Base-by-base conservation (phyloP, 2,888 invertebrate species). In the Lumbricus terrestris region DNA sequence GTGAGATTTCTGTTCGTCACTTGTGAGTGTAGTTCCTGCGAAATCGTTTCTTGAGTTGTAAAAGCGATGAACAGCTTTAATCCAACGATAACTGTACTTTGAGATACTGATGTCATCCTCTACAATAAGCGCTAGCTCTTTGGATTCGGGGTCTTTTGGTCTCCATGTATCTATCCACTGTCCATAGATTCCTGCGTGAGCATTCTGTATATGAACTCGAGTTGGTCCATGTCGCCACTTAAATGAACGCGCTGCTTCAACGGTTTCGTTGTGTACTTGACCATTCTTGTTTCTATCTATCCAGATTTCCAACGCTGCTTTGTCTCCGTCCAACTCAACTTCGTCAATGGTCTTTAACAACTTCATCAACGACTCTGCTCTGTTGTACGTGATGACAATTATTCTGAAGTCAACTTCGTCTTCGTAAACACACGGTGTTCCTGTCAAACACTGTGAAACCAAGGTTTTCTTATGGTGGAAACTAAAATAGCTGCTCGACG, bases 61-160 rank as follows among this genome's bases (percentile, higher is more conserved):
- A 34, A 93, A 92, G 4, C 88, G 89, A 89, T 93, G 93, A 33
- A 93, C 93, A 35, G 92, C 91, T 91, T 93, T 93, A 42, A 94
- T 89, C 93, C 93, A 94, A 69, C 92, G 91, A 90, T 93, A 94
- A 69, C 93, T 93, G 88, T 91, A 92, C 54, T 92, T 92, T 0
- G 94, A 93, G 2, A 94, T 92, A 20, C 92, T 92, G n/a, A 93
- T 83, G 90, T 94, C 94, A 88, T 94, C 94, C 88, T 94, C 94
- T 4, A 94, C 88, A 42, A 94, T 92, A 0, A 94, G 91, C 0
- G 92, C 94, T 20, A 93, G 92, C 91, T 94, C 94, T 29, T 47
- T 82, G 15, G 92, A 91, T 29, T 91, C 92, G 90, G 29, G 20
- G n/a, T 33, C 38, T 29, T 29, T 82, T 23, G 91, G 91, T n/a